Percentiles rank a stretch among this genome's conserved stretches.
phyloP scores from a whole-genome alignment of 2,113 vertebrate species.

The Hippotragus niger region DNA sequence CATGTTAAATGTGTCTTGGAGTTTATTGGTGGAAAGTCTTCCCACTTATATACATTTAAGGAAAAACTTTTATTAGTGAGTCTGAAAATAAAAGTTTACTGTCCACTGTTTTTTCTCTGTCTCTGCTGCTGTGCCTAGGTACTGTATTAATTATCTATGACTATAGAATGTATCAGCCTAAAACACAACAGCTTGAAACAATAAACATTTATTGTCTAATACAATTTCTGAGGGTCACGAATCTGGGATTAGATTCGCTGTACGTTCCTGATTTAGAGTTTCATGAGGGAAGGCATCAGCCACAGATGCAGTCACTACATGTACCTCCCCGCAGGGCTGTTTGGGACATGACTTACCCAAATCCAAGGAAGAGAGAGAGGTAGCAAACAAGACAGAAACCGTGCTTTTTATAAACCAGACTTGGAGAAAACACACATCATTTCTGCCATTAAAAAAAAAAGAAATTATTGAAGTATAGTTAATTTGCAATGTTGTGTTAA shows the following conservation, averaged over 20 bases:
- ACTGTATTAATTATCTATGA: background rate
- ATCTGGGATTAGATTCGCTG: background rate
- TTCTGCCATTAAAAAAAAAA: background rate
- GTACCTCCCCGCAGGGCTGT: too few relatives aligned
- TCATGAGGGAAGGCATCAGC: background rate
- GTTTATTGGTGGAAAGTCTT: background rate
- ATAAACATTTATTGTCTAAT: background rate
- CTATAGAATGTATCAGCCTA: background rate
- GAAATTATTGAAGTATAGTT: background rate
- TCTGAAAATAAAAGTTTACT: background rate
- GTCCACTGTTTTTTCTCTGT: background rate
- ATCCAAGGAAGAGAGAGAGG: background rate
- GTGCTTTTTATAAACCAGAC: background rate
- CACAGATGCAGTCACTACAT: background rate
- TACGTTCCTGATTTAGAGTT: background rate
- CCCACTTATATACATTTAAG: background rate
- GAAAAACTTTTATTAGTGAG: background rate
- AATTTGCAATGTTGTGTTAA: background rate
- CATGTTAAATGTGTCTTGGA: background rate
- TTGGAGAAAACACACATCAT: background rate
- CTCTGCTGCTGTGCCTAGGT: background rate
- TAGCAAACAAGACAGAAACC: background rate
- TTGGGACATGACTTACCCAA: background rate
- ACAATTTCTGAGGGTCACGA: background rate
- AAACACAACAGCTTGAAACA: background rate